A percentile compares a stretch with the other conserved stretches of the same genome.
phyloP scores from a whole-genome alignment of 2,888 invertebrate genomes.

The Odontocolon sp. region DNA sequence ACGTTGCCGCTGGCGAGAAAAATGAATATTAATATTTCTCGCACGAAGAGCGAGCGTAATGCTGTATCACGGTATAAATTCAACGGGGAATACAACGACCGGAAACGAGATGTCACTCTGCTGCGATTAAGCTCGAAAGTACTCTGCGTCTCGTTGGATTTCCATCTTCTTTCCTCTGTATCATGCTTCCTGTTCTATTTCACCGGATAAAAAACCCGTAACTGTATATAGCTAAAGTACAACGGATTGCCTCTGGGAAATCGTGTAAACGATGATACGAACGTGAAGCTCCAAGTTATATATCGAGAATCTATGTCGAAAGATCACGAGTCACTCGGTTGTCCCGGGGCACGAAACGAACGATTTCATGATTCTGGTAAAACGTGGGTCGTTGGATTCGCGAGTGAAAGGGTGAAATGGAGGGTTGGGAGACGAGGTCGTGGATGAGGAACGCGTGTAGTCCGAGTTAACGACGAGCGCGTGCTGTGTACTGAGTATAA shows the following conservation, averaged over 20 bases:
- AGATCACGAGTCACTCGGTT: too few species aligned
- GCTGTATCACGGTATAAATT: constrained; percentile 59
- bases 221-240: too few species aligned
- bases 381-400: not conserved
- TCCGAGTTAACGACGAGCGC: constrained; percentile 64
- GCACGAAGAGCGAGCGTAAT: not conserved
- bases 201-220: not conserved
- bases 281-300: not conserved
- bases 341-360: not conserved
- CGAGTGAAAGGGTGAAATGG: not conserved
- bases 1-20: constrained; percentile 17
- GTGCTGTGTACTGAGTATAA: constrained; percentile 44
- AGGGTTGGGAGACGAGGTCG: not conserved
- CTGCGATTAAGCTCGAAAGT: constrained; percentile 32
- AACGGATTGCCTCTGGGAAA: constrained; percentile 28
- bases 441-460: constrained; percentile 48
- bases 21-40: constrained; percentile 65
- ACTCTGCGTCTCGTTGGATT: not conserved
- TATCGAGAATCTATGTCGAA: too few species aligned
- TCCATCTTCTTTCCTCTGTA: not conserved
- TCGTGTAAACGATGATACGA: constrained; percentile 1
- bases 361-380: constrained; percentile 6
- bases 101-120: constrained; percentile 55
- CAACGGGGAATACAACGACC: constrained; percentile 58
- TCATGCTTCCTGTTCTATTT: not conserved